Evolutionary conservation across 2,888 invertebrate genomes (phyloP).

Genomic region (Acleris sparsana): DNA sequence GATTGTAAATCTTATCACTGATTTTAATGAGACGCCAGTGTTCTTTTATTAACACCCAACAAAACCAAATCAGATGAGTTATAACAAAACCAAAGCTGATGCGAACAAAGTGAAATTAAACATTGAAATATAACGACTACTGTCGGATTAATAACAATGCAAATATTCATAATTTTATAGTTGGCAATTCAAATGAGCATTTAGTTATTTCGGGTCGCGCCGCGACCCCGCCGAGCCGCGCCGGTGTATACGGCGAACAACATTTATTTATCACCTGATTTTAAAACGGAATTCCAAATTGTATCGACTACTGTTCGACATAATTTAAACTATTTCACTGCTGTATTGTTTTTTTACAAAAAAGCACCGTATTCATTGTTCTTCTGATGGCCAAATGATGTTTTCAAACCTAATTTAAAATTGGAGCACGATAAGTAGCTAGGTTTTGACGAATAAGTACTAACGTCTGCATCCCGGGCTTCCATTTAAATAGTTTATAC

Average conservation of each 20-base stretch:
- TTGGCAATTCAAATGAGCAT: slow-evolving; percentile 64
- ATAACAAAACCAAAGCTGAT: slow-evolving; percentile 20
- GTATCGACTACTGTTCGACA: slow-evolving; percentile 23
- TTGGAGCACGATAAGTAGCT: too few relatives aligned
- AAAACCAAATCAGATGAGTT: too few relatives aligned
- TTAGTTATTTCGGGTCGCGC: slow-evolving; percentile 58
- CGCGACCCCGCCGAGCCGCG: slow-evolving; percentile 44
- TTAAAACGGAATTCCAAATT: slow-evolving; percentile 27
- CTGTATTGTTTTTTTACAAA: too few relatives aligned
- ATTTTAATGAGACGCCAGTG: too few relatives aligned
- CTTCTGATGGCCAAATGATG: too few relatives aligned
- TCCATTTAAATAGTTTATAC: not conserved
- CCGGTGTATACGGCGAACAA: slow-evolving; percentile 20
- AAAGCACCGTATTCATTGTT: too few relatives aligned
- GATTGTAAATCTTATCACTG: too few relatives aligned
- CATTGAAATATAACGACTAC: slow-evolving; percentile 45
- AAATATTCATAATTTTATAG: slow-evolving; percentile 64
- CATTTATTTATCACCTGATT: slow-evolving; percentile 29
- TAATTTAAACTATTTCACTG: not conserved
- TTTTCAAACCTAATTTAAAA: too few relatives aligned
- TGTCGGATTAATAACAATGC: slow-evolving; percentile 53
- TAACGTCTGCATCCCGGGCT: not conserved
- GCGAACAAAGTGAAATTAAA: slow-evolving; percentile 43
- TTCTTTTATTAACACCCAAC: too few relatives aligned
- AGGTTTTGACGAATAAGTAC: not conserved